These are phyloP conservation scores for Arrhopalites spinosus DNA, from an alignment of 2,888 invertebrate genomes.

Conservation along the genomic window DNA sequence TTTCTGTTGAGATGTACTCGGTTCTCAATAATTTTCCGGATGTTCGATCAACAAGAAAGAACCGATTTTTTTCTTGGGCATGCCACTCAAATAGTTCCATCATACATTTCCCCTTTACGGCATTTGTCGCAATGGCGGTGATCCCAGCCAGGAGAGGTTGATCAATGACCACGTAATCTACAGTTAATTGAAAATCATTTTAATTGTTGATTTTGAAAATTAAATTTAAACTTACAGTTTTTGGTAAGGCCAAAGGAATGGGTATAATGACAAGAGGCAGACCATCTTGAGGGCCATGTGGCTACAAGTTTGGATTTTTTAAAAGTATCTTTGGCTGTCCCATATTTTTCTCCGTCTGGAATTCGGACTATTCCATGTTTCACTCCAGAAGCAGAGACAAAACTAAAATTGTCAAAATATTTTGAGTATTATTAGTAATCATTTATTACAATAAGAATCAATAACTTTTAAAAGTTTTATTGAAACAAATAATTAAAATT, in stretches of 20 bases:
- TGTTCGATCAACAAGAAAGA: slow-evolving; percentile 59
- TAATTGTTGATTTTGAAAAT: too few relatives aligned
- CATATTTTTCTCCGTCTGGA: slow-evolving; percentile 36
- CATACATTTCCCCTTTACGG: slow-evolving; percentile 58
- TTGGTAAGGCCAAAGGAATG: slow-evolving; percentile 65
- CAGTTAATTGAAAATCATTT: too few relatives aligned
- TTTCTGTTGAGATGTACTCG: slow-evolving; percentile 59
- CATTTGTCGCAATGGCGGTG: slow-evolving; percentile 59
- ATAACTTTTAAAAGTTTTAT: too few relatives aligned
- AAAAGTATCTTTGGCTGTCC: slow-evolving; percentile 52
- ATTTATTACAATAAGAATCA: too few relatives aligned
- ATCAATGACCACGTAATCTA: slow-evolving; percentile 61
- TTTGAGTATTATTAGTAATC: too few relatives aligned
- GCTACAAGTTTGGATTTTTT: slow-evolving; percentile 57
- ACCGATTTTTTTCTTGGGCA: slow-evolving; percentile 59
- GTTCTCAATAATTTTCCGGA: slow-evolving; percentile 59
- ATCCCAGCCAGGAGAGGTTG: slow-evolving; percentile 62
- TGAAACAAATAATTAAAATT: too few relatives aligned
- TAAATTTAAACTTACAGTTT: slow-evolving; percentile 59
- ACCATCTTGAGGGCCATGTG: slow-evolving; percentile 58
- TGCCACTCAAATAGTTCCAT: slow-evolving; percentile 61
- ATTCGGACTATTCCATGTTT: slow-evolving; percentile 59
- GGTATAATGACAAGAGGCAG: slow-evolving; percentile 60
- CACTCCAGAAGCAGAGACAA: slow-evolving; percentile 57
- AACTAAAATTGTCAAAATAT: too few relatives aligned